Evolutionary conservation across 2,113 vertebrate genomes (phyloP), one percentile per base, ranked within the genome.

Genomic region (Proteles cristata): DNA sequence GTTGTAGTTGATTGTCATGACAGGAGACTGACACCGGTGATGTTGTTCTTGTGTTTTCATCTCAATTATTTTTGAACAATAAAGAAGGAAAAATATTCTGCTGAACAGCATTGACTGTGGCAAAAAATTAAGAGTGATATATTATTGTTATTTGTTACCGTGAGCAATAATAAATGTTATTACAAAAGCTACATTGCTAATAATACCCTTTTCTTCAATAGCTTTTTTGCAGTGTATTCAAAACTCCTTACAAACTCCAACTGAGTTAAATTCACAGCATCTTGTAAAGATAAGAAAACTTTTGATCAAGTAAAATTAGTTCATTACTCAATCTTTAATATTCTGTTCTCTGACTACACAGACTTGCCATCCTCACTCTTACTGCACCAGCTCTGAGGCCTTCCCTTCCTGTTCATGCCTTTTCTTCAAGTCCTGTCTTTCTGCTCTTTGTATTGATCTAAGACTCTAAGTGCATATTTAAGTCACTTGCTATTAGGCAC

Each of bases 1-100:
- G 28, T 23, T 81, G 4, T 10, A 31, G 17, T 19, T 77, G 74
- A 88, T 69, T 83, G 66, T 84, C 10, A 43, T 81, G 28, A 88
- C 48, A 87, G 31, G 17, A 58, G 76, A 48, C 61, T 92, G 7
- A 93, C 28, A 21, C 31, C 83, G 25, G 35, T 74, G n/a, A 39
- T 0, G 0, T 4, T 89, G 39, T 74, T 91, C 10, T 74, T 83
- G 43, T 69, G 43, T 87, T 92, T 87, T 74, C 21, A 94, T 88
- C 63, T 89, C 48, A 86, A 77, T 93, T 97, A 90, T 66, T 93
- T 92, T 95, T 93, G 35, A 94, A 66, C 50, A 81, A 48, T 61
- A 88, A 92, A 5, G 9, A 77, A 80, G 39, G 53, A 87, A 95
- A 7, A 66, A 63, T 66, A 81, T 76, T 90, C 23, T 88, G 7